Evolutionary conservation across 2,797 vertebrate genomes (phyloP).

Genomic region (Falco cherrug): DNA sequence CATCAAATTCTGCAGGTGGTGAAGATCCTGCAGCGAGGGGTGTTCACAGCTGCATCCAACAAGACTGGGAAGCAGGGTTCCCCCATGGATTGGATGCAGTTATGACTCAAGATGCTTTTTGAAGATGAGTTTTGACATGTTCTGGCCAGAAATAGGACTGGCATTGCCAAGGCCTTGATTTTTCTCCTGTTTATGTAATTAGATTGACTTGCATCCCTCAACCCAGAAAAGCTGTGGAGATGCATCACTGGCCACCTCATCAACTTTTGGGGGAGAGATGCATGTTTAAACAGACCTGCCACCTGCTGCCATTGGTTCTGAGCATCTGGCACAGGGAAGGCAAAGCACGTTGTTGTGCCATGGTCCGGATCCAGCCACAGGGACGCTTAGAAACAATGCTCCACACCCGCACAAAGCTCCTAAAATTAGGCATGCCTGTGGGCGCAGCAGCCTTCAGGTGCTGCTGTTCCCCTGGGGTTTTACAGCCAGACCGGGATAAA

Average conservation of each 20-base stretch:
- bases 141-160: not conserved
- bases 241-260: not conserved
- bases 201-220: not conserved
- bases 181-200: not conserved
- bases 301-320: not conserved
- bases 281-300: not conserved
- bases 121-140: not conserved
- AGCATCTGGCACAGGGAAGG: not conserved
- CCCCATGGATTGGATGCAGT: not conserved
- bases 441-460: not conserved
- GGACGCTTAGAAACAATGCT: not conserved
- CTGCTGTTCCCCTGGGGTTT: not conserved
- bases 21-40: not conserved
- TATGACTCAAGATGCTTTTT: not conserved
- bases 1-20: fast-evolving
- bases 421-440: not conserved
- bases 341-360: not conserved
- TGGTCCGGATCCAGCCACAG: not conserved
- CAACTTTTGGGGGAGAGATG: fast-evolving
- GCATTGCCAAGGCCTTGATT: not conserved
- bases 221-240: not conserved
- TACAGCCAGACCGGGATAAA: not conserved
- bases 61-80: fast-evolving
- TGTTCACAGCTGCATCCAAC: not conserved
- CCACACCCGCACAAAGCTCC: not conserved